Evolutionary conservation across 2,113 vertebrate genomes (phyloP).

Genomic region (Turnix velox): DNA sequence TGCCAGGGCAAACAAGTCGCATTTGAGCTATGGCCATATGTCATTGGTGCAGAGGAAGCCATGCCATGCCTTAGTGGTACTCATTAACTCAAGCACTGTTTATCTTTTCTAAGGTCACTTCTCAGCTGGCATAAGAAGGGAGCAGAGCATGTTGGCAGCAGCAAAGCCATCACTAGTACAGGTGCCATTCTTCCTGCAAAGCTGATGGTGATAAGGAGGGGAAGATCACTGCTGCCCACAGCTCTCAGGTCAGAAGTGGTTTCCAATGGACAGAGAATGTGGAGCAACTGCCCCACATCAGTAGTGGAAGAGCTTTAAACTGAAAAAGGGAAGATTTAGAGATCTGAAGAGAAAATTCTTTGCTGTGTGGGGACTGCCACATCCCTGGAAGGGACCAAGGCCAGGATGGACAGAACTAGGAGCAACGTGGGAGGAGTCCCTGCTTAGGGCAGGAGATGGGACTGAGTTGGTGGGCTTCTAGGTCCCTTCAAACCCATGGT

Average conservation of each 20-base stretch:
- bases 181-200: neutral
- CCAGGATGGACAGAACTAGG: too few species aligned
- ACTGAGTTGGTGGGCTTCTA: too few species aligned
- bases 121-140: neutral
- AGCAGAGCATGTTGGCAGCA: neutral
- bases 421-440: too few species aligned
- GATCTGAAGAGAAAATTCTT: too few species aligned
- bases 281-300: accelerated
- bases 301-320: too few species aligned
- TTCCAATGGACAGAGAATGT: accelerated
- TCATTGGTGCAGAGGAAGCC: neutral
- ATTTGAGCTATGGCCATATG: neutral
- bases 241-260: too few species aligned
- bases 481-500: too few species aligned
- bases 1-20: neutral
- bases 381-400: too few species aligned
- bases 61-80: neutral
- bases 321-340: too few species aligned
- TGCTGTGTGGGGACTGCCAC: too few species aligned
- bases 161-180: neutral
- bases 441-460: too few species aligned
- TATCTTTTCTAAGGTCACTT: neutral
- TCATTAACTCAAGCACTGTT: constrained; percentile 1
- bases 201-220: neutral
- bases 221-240: accelerated